phyloP scores from a whole-genome alignment of 2,888 invertebrate species.

The Pachydiplax longipennis region DNA sequence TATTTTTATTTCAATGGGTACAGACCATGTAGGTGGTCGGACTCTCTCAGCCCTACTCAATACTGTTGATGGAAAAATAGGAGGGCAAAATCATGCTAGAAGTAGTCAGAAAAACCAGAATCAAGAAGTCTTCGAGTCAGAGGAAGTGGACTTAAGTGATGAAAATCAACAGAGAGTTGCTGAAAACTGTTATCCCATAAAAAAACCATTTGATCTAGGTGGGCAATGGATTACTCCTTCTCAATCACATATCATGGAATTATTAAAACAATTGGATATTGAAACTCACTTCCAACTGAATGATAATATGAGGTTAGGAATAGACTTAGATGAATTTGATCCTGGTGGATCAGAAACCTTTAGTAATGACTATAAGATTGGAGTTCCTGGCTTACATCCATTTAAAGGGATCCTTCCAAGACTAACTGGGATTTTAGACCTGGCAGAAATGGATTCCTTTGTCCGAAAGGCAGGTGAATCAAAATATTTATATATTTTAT shows the following conservation, averaged over 20 bases:
- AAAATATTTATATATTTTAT: background rate
- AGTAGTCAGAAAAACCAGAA: background rate
- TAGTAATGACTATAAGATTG: background rate
- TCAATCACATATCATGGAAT: background rate
- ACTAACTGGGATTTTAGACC: background rate
- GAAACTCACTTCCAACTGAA: background rate
- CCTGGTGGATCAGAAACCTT: background rate
- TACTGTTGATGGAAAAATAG: background rate
- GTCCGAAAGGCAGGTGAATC: slow-evolving; percentile 1
- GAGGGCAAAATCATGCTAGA: background rate
- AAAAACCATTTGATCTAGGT: slow-evolving; percentile 13
- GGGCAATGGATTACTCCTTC: slow-evolving; percentile 21
- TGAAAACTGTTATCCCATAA: background rate
- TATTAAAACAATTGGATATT: background rate
- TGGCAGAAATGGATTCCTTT: background rate
- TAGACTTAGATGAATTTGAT: background rate
- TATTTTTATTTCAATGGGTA: background rate
- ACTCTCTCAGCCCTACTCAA: background rate
- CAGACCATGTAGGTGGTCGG: background rate
- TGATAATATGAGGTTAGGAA: background rate
- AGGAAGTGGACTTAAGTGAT: background rate
- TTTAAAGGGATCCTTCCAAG: background rate
- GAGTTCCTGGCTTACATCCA: background rate
- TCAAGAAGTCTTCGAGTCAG: background rate
- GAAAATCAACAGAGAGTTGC: background rate